Percentiles rank a stretch among this genome's conserved stretches.
Evolutionary conservation across 1,140 invertebrate genomes (phyloP).

Genomic region (Platyura marginata): DNA sequence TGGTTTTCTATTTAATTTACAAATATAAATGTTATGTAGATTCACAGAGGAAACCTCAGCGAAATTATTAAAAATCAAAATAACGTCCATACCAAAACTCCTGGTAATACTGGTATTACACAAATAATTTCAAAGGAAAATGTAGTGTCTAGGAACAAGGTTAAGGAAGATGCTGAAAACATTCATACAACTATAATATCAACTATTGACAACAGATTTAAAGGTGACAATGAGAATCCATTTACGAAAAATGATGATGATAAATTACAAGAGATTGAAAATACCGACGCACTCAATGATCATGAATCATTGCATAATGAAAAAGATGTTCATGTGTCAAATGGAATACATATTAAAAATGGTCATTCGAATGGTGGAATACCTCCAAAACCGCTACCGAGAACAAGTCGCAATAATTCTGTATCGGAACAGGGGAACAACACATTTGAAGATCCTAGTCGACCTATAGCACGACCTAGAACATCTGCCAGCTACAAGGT

Average conservation of each 20-base stretch:
- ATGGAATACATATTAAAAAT: not conserved
- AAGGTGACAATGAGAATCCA: constrained; percentile 6
- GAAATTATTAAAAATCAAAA: constrained; percentile 25
- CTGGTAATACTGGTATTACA: constrained; percentile 9
- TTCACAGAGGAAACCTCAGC: constrained; percentile 21
- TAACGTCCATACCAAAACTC: constrained; percentile 14
- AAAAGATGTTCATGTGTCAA: not conserved
- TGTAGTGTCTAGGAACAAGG: not conserved
- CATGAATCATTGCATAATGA: not conserved
- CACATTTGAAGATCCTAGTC: constrained; percentile 22
- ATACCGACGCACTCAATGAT: not conserved
- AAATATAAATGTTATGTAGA: constrained; percentile 6
- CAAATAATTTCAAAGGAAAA: constrained; percentile 5
- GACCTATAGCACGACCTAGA: constrained; percentile 52
- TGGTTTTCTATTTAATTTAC: not conserved
- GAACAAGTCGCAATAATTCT: constrained; percentile 41
- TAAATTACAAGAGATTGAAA: not conserved
- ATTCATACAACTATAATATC: constrained; percentile 9
- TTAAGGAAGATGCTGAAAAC: constrained; percentile 9
- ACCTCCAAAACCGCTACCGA: constrained; percentile 58
- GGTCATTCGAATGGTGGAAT: constrained; percentile 2
- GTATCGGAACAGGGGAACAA: constrained; percentile 16
- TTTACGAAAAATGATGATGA: not conserved
- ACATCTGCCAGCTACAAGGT: constrained; percentile 35
- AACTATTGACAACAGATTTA: constrained; percentile 14